phyloP scores from a whole-genome alignment of 2,797 vertebrate genomes.

The Hemibagrus guttatus region DNA sequence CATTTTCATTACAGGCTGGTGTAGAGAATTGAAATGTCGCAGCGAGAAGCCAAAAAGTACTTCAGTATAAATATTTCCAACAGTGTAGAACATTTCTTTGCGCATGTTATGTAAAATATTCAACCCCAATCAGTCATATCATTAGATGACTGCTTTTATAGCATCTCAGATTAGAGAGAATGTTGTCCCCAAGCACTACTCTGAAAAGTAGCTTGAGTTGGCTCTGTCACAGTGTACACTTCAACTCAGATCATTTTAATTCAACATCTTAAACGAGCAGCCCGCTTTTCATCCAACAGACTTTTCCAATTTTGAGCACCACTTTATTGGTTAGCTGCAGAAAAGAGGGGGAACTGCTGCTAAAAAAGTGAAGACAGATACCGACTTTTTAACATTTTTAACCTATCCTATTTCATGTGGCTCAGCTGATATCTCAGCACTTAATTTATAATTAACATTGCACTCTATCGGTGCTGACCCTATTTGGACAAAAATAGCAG shows the following conservation, averaged over 20 bases:
- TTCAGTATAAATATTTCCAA: constrained; percentile 18
- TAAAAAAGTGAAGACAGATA: constrained; percentile 65
- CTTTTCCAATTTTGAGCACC: constrained; percentile 78
- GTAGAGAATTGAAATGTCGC: constrained; percentile 28
- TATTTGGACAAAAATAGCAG: background rate
- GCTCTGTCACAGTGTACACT: constrained; percentile 64
- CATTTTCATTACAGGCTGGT: constrained; percentile 65
- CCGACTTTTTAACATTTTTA: constrained; percentile 74
- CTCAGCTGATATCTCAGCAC: constrained; percentile 63
- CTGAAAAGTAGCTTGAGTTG: constrained; percentile 14
- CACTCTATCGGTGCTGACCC: background rate
- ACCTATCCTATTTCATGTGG: constrained; percentile 76
- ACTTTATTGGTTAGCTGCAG: constrained; percentile 78
- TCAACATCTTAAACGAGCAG: constrained; percentile 81
- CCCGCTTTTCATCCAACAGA: constrained; percentile 75
- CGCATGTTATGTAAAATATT: constrained; percentile 30
- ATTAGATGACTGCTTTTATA: constrained; percentile 35
- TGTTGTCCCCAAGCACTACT: background rate
- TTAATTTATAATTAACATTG: background rate
- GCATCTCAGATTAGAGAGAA: constrained; percentile 13
- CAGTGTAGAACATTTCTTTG: constrained; percentile 37
- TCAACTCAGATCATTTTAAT: constrained; percentile 78
- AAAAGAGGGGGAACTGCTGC: constrained; percentile 59
- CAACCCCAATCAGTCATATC: constrained; percentile 28
- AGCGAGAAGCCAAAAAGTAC: constrained; percentile 23